Conservation (phyloP, 2,113 vertebrate species). For the Hyaena hyaena region DNA sequence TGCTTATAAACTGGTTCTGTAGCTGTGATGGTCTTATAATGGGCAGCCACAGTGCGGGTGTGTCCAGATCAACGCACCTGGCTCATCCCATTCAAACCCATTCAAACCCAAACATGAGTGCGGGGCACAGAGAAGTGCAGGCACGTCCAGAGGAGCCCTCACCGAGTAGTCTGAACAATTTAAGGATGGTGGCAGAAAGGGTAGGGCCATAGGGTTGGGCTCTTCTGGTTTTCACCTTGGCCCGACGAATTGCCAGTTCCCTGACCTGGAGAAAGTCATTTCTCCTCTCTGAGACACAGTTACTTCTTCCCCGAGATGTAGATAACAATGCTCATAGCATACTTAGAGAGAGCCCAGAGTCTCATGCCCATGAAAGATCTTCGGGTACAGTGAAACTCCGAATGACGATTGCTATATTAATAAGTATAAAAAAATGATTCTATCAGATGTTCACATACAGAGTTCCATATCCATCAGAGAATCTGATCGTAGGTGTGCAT, state of each 20-base stretch:
- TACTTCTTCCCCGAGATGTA: background rate
- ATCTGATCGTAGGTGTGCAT: background rate
- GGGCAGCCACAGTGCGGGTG: background rate
- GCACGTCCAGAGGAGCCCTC: background rate
- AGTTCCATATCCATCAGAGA: background rate
- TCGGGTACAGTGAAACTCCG: background rate
- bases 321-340: background rate
- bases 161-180: background rate
- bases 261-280: background rate
- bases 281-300: background rate
- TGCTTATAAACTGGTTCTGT: background rate
- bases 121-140: background rate
- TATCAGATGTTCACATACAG: background rate
- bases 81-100: background rate
- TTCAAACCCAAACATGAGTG: background rate
- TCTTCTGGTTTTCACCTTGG: background rate
- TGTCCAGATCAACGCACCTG: background rate
- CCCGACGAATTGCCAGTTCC: background rate
- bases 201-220: rapidly evolving
- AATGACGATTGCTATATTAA: background rate
- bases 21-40: background rate
- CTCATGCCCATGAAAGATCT: background rate
- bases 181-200: background rate
- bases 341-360: background rate
- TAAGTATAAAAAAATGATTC: background rate